Conservation (phyloP, 2,113 vertebrate species). For the Chamaetylas fuelleborni region DNA sequence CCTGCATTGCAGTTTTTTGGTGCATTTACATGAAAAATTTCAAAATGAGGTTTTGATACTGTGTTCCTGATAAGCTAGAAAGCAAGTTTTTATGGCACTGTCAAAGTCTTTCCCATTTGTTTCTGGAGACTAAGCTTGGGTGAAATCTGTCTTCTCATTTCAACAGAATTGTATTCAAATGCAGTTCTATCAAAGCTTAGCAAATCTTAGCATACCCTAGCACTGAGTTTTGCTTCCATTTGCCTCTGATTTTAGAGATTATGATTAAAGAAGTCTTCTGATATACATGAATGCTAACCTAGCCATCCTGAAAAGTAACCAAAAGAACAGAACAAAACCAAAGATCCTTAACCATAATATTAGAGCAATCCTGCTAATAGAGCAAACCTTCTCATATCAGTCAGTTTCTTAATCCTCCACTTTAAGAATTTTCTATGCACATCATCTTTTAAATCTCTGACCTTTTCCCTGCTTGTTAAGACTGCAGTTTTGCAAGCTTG, state of each 20-base stretch:
- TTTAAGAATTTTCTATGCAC: not conserved
- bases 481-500: not conserved
- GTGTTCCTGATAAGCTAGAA: not conserved
- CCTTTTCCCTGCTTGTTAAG: not conserved
- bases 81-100: not conserved
- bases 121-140: not conserved
- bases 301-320: not conserved
- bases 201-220: not conserved
- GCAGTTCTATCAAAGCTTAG: not conserved
- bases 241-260: not conserved
- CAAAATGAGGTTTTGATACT: not conserved
- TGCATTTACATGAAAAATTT: not conserved
- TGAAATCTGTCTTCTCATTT: not conserved
- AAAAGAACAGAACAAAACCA: not conserved
- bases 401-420: not conserved
- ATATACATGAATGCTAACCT: not conserved
- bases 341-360: not conserved
- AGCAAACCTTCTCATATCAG: not conserved
- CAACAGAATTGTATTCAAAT: not conserved
- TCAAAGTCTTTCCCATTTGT: not conserved
- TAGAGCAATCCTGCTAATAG: not conserved
- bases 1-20: not conserved
- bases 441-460: not conserved
- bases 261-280: not conserved
- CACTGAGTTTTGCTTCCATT: not conserved